These are phyloP conservation scores for Pelecanoides urinatrix DNA, from an alignment of 2,113 vertebrate genomes.

Conservation along the genomic window DNA sequence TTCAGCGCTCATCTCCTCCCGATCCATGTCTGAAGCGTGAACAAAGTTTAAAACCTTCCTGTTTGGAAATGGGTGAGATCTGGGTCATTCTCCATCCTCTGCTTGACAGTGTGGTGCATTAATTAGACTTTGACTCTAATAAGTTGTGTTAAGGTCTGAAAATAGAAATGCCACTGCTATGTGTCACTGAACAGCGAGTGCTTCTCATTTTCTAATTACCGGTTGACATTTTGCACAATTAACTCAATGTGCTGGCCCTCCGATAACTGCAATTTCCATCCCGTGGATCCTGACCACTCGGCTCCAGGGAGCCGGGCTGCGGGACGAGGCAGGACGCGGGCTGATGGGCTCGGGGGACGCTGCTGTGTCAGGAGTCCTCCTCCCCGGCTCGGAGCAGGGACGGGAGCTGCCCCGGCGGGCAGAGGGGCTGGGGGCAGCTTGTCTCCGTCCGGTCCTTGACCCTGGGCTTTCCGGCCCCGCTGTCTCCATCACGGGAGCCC, in stretches of 20 bases:
- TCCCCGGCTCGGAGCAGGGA: rapidly evolving
- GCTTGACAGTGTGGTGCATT: background rate
- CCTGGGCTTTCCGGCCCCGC: rapidly evolving
- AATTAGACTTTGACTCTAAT: background rate
- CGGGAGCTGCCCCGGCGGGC: rapidly evolving
- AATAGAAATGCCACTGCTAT: background rate
- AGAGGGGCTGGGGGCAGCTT: background rate
- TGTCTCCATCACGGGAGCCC: background rate
- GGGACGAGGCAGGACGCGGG: rapidly evolving
- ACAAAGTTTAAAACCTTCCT: background rate
- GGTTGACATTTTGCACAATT: background rate
- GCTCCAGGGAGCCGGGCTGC: background rate
- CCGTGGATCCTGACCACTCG: background rate
- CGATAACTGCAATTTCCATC: background rate
- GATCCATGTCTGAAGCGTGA: background rate
- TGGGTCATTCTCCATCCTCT: background rate
- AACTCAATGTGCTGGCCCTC: background rate
- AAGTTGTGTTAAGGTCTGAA: background rate
- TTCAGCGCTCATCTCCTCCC: rapidly evolving
- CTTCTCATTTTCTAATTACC: background rate
- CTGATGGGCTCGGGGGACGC: background rate
- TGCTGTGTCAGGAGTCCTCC: rapidly evolving
- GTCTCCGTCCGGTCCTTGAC: rapidly evolving
- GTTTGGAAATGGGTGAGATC: background rate
- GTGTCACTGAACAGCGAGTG: background rate